phyloP scores from a whole-genome alignment of 2,888 invertebrate genomes.

The Limnephilus marmoratus region DNA sequence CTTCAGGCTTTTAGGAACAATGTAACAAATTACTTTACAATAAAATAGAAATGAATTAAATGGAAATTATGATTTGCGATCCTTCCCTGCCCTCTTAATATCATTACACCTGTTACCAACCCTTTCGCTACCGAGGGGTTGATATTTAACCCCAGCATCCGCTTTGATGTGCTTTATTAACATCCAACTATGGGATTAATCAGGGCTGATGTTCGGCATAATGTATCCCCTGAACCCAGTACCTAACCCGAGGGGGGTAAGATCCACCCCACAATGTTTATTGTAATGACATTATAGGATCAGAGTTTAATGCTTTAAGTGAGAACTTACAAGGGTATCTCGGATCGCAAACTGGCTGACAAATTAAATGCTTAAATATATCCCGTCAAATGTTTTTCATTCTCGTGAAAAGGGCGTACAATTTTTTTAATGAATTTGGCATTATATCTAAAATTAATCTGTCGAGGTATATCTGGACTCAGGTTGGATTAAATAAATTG shows the following conservation, averaged over 20 bases:
- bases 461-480: too few species aligned
- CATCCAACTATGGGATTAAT: constrained; percentile 66
- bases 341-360: not conserved
- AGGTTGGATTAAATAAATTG: too few species aligned
- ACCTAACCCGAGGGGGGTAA: constrained; percentile 25
- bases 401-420: too few species aligned
- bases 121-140: constrained; percentile 49
- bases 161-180: constrained; percentile 66
- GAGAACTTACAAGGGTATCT: constrained; percentile 28
- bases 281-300: constrained; percentile 52
- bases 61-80: not conserved
- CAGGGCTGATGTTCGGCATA: constrained; percentile 61
- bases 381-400: not conserved
- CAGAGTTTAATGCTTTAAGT: constrained; percentile 54
- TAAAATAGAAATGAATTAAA: not conserved
- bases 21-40: not conserved
- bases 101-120: constrained; percentile 66
- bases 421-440: too few species aligned
- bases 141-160: constrained; percentile 57
- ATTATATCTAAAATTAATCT: too few species aligned
- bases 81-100: constrained; percentile 58
- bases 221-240: not conserved
- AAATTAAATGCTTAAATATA: constrained; percentile 24
- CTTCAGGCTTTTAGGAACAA: not conserved
- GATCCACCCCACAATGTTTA: constrained; percentile 52